Evolutionary conservation across 2,888 invertebrate genomes (phyloP), one percentile per base, ranked within the genome.

Genomic region (Harpagoxenus sublaevis): DNA sequence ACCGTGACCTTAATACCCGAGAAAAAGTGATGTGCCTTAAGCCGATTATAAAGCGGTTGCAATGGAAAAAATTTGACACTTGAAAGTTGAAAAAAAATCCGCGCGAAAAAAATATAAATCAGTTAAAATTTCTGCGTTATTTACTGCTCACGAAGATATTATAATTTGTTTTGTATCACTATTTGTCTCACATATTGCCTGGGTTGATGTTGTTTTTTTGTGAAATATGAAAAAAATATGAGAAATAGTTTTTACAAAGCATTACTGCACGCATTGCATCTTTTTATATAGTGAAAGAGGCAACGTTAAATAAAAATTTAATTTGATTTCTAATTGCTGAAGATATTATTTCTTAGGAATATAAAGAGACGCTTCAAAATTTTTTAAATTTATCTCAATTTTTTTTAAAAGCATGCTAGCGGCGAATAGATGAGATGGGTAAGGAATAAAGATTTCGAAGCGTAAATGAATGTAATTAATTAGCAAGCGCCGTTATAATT

Each of bases 21-120:
- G 83, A 57, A 83, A 82, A 81, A 62, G 79, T 73, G 73, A 81
- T 48, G 60, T 35, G 71, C 39, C 45, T 62, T 81, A 81, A 81
- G 73, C 79, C 73, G 79, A 81, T 81, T 81, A 81, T 73, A 65
- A 53, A 53, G 65, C 3, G 53, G 60, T 42, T 65, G 75, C 31
- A 53, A 31, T 60, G 39, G 39, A 65, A 53, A 65, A 53, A 65
- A 65, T 65, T 53, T 42, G 31, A 53, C 51, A 65, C 31, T 45
- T 62, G 31, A 48, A 57, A 65, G 0, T 31, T 60, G 10, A 18
- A 55, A 3, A 28, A 5, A 18, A 23, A 28, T 18, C 0, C 10
- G 9, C 12, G 12, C 8, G 2, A 3, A 9, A 70, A 70, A 74
- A 60, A 62, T n/a, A 4, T n/a, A n/a, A 35, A 45, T 60, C 3